Conservation (phyloP, 2,888 invertebrate genomes). For the Drosophila buzzatii region DNA sequence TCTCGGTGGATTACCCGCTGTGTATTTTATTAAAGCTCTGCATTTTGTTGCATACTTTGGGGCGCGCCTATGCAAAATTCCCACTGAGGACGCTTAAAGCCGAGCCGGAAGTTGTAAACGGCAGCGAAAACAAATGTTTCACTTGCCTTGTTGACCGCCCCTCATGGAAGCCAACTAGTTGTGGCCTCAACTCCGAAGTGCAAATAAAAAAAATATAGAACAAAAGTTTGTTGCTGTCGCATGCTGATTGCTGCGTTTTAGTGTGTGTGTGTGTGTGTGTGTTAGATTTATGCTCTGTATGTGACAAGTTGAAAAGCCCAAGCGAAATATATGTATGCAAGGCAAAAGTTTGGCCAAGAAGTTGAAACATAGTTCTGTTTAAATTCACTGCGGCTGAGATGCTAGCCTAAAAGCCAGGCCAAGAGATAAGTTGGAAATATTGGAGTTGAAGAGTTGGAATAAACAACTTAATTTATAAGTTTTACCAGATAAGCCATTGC, state of each 20-base stretch:
- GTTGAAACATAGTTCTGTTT: constrained; percentile 34
- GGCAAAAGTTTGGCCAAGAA: constrained; percentile 27
- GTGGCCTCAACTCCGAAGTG: constrained; percentile 23
- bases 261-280: constrained; percentile 27
- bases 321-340: constrained; percentile 26
- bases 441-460: not conserved
- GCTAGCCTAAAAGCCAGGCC: not conserved
- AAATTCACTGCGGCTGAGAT: constrained; percentile 13
- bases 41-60: constrained; percentile 47
- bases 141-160: constrained; percentile 62
- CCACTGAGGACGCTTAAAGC: constrained; percentile 44
- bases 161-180: constrained; percentile 31
- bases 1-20: constrained; percentile 11
- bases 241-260: constrained; percentile 56
- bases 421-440: constrained; percentile 8
- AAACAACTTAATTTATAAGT: constrained; percentile 3
- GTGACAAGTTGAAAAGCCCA: constrained; percentile 63
- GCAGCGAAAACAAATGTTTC: constrained; percentile 67
- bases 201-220: constrained; percentile 48
- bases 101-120: constrained; percentile 67
- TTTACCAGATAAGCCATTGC: not conserved
- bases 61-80: constrained; percentile 35
- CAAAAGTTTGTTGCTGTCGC: constrained; percentile 63
- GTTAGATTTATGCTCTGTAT: constrained; percentile 65
- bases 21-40: constrained; percentile 34